These are phyloP conservation scores for Melanotaenia maccullochi DNA, from an alignment of 2,797 vertebrate species.

Conservation along the genomic window DNA sequence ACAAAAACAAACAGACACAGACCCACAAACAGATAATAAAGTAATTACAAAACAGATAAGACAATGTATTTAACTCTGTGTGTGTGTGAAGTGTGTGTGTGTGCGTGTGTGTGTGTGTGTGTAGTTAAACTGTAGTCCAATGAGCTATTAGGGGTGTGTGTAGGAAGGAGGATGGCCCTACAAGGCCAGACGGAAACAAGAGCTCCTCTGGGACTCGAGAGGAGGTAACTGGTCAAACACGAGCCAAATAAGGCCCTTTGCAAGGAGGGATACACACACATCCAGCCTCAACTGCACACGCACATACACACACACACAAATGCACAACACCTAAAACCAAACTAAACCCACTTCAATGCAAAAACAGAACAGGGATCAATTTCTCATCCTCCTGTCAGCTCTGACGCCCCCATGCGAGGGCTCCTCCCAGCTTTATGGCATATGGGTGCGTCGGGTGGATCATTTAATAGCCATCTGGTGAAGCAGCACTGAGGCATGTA, in stretches of 20 bases:
- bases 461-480: slow-evolving; percentile 50
- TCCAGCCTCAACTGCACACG: slow-evolving; percentile 31
- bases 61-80: slow-evolving; percentile 14
- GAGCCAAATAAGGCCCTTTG: slow-evolving; percentile 90
- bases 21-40: slow-evolving; percentile 14
- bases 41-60: background rate
- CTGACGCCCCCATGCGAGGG: background rate
- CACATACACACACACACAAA: background rate
- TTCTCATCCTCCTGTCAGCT: slow-evolving; percentile 4
- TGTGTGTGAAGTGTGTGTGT: slow-evolving; percentile 18
- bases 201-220: slow-evolving; percentile 77
- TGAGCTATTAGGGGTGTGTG: slow-evolving; percentile 53
- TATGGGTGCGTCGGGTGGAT: slow-evolving; percentile 56
- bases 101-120: slow-evolving; percentile 16
- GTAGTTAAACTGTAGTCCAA: slow-evolving; percentile 47
- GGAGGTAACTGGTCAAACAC: slow-evolving; percentile 83
- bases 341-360: slow-evolving; percentile 7
- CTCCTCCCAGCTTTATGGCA: slow-evolving; percentile 41
- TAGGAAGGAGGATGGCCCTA: slow-evolving; percentile 83
- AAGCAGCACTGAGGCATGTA: slow-evolving; percentile 31
- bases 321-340: slow-evolving; percentile 26
- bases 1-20: slow-evolving; percentile 3
- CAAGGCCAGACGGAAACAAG: slow-evolving; percentile 86
- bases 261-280: slow-evolving; percentile 56
- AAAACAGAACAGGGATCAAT: slow-evolving; percentile 7